These are phyloP conservation scores for Brachypodius melanocephalos DNA, from an alignment of 2,113 vertebrate genomes.

Conservation along the genomic window DNA sequence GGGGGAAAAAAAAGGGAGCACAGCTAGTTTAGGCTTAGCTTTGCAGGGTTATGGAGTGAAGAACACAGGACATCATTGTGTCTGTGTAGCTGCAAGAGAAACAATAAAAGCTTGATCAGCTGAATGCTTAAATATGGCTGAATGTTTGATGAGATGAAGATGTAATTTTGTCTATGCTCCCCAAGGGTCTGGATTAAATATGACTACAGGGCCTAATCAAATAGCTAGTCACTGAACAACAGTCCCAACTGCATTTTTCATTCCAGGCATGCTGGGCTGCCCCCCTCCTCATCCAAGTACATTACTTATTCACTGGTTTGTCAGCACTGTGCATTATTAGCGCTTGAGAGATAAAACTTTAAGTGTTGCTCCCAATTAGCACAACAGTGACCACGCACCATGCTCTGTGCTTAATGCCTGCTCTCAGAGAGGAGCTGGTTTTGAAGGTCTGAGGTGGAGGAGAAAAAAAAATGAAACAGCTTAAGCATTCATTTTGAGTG, in stretches of 20 bases:
- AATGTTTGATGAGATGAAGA: slow-evolving; percentile 98
- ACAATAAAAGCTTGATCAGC: slow-evolving; percentile 87
- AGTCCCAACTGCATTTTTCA: slow-evolving; percentile 86
- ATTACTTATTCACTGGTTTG: slow-evolving; percentile 94
- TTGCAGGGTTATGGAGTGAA: slow-evolving; percentile 59
- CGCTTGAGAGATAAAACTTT: slow-evolving; percentile 99
- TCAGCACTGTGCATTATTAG: slow-evolving; percentile 97
- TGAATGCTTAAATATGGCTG: slow-evolving; percentile 87
- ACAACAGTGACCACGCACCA: slow-evolving; percentile 95
- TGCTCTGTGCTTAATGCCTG: slow-evolving; percentile 91
- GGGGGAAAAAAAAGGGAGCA: neutral
- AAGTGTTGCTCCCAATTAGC: slow-evolving; percentile 99
- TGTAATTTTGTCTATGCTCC: slow-evolving; percentile 87
- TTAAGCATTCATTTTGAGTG: slow-evolving; percentile 99
- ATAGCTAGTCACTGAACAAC: slow-evolving; percentile 83
- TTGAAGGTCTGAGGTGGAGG: slow-evolving; percentile 93
- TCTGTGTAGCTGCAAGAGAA: slow-evolving; percentile 79
- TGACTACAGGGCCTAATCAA: slow-evolving; percentile 89
- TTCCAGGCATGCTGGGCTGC: slow-evolving; percentile 78
- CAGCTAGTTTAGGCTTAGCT: slow-evolving; percentile 43
- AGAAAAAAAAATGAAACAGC: slow-evolving; percentile 92
- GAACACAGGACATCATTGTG: slow-evolving; percentile 77
- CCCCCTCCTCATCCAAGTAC: slow-evolving; percentile 68
- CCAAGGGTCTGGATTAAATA: slow-evolving; percentile 90
- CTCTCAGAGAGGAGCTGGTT: slow-evolving; percentile 92